A percentile compares a stretch with the other conserved stretches of the same genome.
phyloP scores from a whole-genome alignment of 2,888 invertebrate genomes.

The Steinernema hermaphroditum region DNA sequence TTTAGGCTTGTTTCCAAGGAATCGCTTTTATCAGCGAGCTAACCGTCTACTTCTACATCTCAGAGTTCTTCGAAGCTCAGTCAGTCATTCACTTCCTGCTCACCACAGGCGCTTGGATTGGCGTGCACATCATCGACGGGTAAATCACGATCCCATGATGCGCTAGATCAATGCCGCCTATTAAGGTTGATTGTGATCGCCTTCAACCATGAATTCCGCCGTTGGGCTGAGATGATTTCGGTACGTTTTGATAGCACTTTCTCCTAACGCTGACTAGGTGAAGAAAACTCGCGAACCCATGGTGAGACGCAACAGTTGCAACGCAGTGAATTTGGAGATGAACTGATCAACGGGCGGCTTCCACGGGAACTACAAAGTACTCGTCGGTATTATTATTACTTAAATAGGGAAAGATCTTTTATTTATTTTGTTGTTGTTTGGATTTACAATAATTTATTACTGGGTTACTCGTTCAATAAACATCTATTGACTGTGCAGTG shows the following conservation, averaged over 20 bases:
- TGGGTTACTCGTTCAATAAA: too few species aligned
- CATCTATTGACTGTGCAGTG: too few species aligned
- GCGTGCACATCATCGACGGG: conserved; percentile 13
- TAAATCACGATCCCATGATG: neutral
- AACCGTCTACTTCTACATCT: neutral
- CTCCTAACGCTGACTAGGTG: neutral
- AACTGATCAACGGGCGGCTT: too few species aligned
- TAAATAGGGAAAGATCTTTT: too few species aligned
- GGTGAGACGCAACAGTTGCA: too few species aligned
- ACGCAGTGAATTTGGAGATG: too few species aligned
- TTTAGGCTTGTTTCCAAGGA: neutral
- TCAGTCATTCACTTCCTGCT: neutral
- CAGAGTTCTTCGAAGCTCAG: neutral
- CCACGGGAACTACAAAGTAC: too few species aligned
- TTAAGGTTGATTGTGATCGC: neutral
- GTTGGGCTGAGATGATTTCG: neutral
- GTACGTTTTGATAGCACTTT: neutral
- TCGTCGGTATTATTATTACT: too few species aligned
- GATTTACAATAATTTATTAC: too few species aligned
- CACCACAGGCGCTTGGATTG: neutral
- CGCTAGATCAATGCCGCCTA: neutral
- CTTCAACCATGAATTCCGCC: neutral
- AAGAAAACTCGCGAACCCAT: too few species aligned
- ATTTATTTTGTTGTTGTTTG: too few species aligned
- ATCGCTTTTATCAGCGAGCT: neutral